Evolutionary conservation across 1,140 invertebrate species (phyloP), one percentile per base, ranked within the genome.

Genomic region (Drosophila navojoa): DNA sequence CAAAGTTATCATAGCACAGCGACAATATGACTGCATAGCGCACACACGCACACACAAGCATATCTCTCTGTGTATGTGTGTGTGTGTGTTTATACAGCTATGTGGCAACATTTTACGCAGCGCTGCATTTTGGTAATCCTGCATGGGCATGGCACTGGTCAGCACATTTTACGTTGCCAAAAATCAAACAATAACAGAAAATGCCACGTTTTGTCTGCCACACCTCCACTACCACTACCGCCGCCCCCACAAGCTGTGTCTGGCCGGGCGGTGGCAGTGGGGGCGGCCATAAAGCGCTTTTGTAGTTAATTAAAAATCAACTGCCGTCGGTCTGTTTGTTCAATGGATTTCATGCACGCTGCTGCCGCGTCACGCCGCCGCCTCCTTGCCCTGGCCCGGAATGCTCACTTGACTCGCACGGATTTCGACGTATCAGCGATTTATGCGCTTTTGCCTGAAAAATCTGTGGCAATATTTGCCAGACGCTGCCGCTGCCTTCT

Each of bases 251-350:
- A 54, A 38, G 15, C 16, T 9, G 40, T 68, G 77, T 76, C 74
- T 79, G 64, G 44, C 54, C 53, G 69, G 55, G 52, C 52, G 11
- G 2, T 4, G 42, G 42, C 42, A 2, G 0, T 5, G 42, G 16
- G 7, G 66, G 44, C 59, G 64, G 71, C 79, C 79, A 86, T 87
- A 87, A 85, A 81, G 82, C 82, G 87, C 75, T 85, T 85, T 90
- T 84, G 81, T 91, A 86, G 86, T 91, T 91, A 91, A 91, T 91
- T 91, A 91, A 91, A 91, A 91, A 91, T 91, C 90, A 91, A 91
- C 90, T 77, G 90, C 90, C 86, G 60, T 67, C 71, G 79, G 90
- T 82, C 70, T 91, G 85, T 91, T 91, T 91, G 89, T 91, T 91
- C 79, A 91, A 91, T 91, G 90, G 90, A 91, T 91, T 91, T 91